Percentiles rank a stretch among this genome's conserved stretches.
phyloP scores from a whole-genome alignment of 2,797 vertebrate genomes.

The Sebastes cheni region DNA sequence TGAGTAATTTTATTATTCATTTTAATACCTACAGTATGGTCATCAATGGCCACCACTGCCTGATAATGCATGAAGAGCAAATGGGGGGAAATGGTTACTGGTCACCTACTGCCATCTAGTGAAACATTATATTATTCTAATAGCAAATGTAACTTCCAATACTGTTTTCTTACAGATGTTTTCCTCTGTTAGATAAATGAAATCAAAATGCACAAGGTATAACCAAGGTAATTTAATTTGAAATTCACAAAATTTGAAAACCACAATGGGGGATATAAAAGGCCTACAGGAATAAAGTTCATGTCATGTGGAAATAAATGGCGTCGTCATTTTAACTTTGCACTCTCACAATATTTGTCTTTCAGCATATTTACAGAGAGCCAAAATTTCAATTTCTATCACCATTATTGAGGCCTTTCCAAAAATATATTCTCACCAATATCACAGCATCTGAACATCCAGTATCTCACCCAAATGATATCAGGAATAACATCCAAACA shows the following conservation, averaged over 20 bases:
- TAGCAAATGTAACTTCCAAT: background rate
- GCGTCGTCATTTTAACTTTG: background rate
- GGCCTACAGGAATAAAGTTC: background rate
- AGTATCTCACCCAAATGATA: background rate
- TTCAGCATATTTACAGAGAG: slow-evolving; percentile 50
- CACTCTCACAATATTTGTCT: slow-evolving; percentile 18
- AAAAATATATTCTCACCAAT: slow-evolving; percentile 36
- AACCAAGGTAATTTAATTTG: slow-evolving; percentile 60
- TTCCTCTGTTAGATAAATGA: background rate
- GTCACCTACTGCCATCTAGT: slow-evolving; percentile 65
- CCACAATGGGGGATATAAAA: slow-evolving; percentile 21
- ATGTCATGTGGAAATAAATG: slow-evolving; percentile 4
- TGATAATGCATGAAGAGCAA: accelerated
- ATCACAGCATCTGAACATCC: slow-evolving; percentile 5
- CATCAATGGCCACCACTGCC: background rate
- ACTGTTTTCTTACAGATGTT: background rate
- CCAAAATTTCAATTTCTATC: background rate
- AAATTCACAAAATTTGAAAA: slow-evolving; percentile 49
- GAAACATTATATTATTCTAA: background rate
- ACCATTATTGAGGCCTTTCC: slow-evolving; percentile 11
- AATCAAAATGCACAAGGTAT: slow-evolving; percentile 4
- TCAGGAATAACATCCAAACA: background rate
- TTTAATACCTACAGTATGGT: too few species aligned
- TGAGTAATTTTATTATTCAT: background rate
- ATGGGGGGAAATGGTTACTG: background rate